Percentiles rank a stretch among this genome's conserved stretches.
Conservation (phyloP, 2,888 invertebrate species). For the Leuctra nigra region DNA sequence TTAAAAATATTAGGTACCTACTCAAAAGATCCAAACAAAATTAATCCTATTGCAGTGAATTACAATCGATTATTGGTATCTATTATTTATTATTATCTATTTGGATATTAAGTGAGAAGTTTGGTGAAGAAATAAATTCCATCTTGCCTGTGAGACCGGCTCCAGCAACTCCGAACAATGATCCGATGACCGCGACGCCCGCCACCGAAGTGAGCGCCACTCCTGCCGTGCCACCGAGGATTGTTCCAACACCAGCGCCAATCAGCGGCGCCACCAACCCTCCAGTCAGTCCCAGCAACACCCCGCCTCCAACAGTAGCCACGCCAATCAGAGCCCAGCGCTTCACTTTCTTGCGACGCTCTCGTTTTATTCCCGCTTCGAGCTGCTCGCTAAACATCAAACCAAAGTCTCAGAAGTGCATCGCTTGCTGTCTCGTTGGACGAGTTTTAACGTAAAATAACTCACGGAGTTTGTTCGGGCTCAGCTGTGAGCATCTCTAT, state of each 20-base stretch:
- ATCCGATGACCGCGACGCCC: constrained; percentile 50
- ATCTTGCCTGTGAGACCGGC: constrained; percentile 52
- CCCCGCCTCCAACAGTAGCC: constrained; percentile 57
- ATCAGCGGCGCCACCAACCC: constrained; percentile 59
- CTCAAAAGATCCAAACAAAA: too few species aligned
- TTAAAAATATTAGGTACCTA: too few species aligned
- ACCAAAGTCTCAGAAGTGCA: too few species aligned
- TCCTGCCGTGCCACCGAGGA: constrained; percentile 41
- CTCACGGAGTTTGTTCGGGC: constrained; percentile 38
- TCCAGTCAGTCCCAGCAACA: constrained; percentile 56
- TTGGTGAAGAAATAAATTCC: neutral
- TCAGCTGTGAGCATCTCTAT: constrained; percentile 45
- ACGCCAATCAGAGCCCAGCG: constrained; percentile 55
- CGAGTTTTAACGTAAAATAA: constrained; percentile 25
- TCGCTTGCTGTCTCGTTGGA: too few species aligned
- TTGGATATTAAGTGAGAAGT: neutral
- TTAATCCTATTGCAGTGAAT: neutral
- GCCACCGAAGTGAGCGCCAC: constrained; percentile 47
- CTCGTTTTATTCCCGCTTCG: constrained; percentile 41
- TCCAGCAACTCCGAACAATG: constrained; percentile 59
- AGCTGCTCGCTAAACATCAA: constrained; percentile 46
- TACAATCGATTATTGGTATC: neutral
- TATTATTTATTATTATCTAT: neutral
- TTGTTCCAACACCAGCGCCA: constrained; percentile 46
- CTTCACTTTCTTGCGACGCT: constrained; percentile 49